A percentile compares a stretch with the other conserved stretches of the same genome.
Evolutionary conservation across 2,797 vertebrate species (phyloP).

Genomic region (Lepus townsendii): DNA sequence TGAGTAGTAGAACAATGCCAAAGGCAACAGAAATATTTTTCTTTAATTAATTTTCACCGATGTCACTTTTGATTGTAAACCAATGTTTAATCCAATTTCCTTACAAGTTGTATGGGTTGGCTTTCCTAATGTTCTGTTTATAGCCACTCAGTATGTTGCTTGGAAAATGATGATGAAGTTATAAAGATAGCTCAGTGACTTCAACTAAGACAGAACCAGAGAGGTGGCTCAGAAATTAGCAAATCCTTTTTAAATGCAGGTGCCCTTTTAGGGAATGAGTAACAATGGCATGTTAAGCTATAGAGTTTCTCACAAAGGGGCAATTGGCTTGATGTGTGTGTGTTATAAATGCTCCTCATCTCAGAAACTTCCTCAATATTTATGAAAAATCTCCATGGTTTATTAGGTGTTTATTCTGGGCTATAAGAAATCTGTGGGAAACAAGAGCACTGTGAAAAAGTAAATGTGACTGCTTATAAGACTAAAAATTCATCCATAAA

Average conservation of each 20-base stretch:
- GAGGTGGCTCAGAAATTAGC: slow-evolving; percentile 25
- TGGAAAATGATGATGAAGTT: slow-evolving; percentile 55
- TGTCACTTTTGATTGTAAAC: slow-evolving; percentile 22
- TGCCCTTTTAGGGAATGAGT: not conserved
- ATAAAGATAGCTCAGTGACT: slow-evolving; percentile 53
- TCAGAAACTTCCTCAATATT: not conserved
- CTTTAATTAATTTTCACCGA: slow-evolving; percentile 42
- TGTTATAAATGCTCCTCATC: not conserved
- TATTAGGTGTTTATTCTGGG: not conserved
- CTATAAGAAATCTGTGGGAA: slow-evolving; percentile 15
- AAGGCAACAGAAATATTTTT: slow-evolving; percentile 31
- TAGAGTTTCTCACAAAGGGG: not conserved
- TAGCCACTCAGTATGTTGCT: slow-evolving; percentile 23
- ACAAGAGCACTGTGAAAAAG: not conserved
- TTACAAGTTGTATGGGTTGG: not conserved
- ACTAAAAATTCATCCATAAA: not conserved
- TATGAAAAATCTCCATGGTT: not conserved
- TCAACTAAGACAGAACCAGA: slow-evolving; percentile 15
- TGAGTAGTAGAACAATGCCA: not conserved
- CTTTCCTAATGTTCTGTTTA: slow-evolving; percentile 54
- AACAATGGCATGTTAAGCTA: not conserved
- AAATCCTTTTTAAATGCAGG: slow-evolving; percentile 18
- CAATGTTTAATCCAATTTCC: slow-evolving; percentile 16
- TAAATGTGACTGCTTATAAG: slow-evolving; percentile 4
- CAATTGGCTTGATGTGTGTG: not conserved